phyloP scores from a whole-genome alignment of 2,888 invertebrate species.

The Mythimna vitellina region DNA sequence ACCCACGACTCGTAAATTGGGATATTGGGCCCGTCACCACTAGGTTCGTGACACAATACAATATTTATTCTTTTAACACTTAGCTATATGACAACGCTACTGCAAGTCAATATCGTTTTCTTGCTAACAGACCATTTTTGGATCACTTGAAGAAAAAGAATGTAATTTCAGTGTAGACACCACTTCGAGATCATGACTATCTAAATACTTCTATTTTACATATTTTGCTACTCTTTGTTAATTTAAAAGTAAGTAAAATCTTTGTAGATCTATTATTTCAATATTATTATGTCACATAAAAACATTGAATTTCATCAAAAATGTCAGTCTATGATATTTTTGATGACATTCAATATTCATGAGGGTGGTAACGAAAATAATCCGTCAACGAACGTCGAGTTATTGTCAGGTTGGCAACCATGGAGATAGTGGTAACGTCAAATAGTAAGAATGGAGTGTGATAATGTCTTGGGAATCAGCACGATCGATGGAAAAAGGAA shows the following conservation, averaged over 20 bases:
- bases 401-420: slow-evolving; percentile 43
- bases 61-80: slow-evolving; percentile 31
- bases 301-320: slow-evolving; percentile 29
- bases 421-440: not conserved
- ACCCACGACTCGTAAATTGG: no score
- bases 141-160: not conserved
- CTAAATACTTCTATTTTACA: no score
- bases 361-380: slow-evolving; percentile 44
- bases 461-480: not conserved
- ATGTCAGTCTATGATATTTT: no score
- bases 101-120: not conserved
- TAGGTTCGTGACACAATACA: not conserved
- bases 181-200: not conserved
- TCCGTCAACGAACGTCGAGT: slow-evolving; percentile 44
- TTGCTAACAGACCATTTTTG: not conserved
- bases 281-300: slow-evolving; percentile 5
- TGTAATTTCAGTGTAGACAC: not conserved
- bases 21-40: no score
- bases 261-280: no score
- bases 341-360: slow-evolving; percentile 28
- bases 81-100: not conserved
- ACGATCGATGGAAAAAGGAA: not conserved
- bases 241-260: no score
- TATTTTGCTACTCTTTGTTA: no score
- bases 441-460: slow-evolving; percentile 5